phyloP scores from a whole-genome alignment of 2,888 invertebrate genomes.

The Arctia plantaginis region DNA sequence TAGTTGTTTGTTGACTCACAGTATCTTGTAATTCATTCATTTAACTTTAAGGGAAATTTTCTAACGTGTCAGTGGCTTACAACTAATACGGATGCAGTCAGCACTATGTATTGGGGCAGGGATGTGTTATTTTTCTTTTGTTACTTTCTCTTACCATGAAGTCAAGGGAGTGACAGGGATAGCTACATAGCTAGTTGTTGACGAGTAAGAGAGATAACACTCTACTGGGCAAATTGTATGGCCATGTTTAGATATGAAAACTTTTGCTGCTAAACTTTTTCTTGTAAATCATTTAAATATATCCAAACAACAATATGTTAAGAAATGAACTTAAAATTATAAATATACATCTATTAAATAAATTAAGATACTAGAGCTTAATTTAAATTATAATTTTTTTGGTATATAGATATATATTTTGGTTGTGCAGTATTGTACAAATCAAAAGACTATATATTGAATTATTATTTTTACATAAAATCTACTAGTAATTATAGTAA shows the following conservation, averaged over 20 bases:
- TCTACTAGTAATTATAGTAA: neutral
- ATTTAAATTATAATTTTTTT: neutral
- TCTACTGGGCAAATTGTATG: conserved; percentile 68
- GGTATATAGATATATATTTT: neutral
- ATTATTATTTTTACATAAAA: neutral
- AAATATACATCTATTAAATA: too few relatives aligned
- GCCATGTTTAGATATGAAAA: conserved; percentile 64
- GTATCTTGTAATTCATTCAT: conserved; percentile 38
- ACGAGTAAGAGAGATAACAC: conserved; percentile 71
- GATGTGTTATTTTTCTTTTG: conserved; percentile 83
- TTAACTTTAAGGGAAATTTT: conserved; percentile 35
- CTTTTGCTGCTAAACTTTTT: conserved; percentile 62
- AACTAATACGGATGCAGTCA: conserved; percentile 59
- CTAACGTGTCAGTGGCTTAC: conserved; percentile 41
- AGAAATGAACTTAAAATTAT: neutral
- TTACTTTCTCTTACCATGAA: conserved; percentile 85
- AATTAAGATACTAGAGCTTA: neutral
- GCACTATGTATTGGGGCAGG: conserved; percentile 71
- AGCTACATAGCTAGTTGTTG: conserved; percentile 51
- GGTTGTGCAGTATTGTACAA: neutral
- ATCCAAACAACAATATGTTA: neutral
- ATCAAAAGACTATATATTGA: neutral
- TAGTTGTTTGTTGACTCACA: conserved; percentile 67
- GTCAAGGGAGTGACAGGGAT: conserved; percentile 82
- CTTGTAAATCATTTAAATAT: conserved; percentile 19